Base-by-base conservation (phyloP, 37 sponge, comb jelly and placozoan species). In the Chondrilla cf. caribensis region DNA sequence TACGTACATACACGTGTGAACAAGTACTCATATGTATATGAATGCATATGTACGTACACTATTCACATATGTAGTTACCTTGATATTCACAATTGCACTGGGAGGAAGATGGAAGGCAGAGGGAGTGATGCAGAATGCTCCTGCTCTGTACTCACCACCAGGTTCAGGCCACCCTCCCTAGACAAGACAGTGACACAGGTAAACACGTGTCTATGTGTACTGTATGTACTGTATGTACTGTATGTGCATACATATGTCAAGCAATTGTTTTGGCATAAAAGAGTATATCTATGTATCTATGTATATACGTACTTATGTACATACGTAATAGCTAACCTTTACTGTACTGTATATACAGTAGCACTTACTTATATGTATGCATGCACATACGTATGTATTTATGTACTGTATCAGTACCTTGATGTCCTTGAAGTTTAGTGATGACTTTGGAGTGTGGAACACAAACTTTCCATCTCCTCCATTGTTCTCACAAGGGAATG, bases 391-490 rank as follows among this genome's bases (percentile, higher is more conserved):
- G 68, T 67, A 67, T 26, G 68, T 67, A 67, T 4, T 0, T 3
- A 33, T 67, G 35, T 5, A 62, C 7, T 19, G 25, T 62, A 28
- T 9, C 6, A 7, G 64, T 19, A 72, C 62, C 43, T 58, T 58
- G 25, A 72, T 36, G 35, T 37, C 40, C n/a, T 21, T 11, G 25
- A 81, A 64, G 39, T 62, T 9, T 38, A 39, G 39, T 28, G 17
- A 25, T 24, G 40, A 37, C 38, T 81, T 41, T 54, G 28, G 79
- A 8, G 24, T 31, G 40, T 43, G 78, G 58, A 76, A 37, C 5
- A 76, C 60, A 54, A 90, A 92, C 54, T 54, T 57, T 73, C 92
- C 92, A 57, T 83, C 89, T 77, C 92, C 92, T 38, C 92, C 92
- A 64, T 41, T 65, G 76, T 92, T 92, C 0, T 9, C 31, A 44